Conservation (phyloP, 2,113 vertebrate genomes). For the Ceyx margarethae region DNA sequence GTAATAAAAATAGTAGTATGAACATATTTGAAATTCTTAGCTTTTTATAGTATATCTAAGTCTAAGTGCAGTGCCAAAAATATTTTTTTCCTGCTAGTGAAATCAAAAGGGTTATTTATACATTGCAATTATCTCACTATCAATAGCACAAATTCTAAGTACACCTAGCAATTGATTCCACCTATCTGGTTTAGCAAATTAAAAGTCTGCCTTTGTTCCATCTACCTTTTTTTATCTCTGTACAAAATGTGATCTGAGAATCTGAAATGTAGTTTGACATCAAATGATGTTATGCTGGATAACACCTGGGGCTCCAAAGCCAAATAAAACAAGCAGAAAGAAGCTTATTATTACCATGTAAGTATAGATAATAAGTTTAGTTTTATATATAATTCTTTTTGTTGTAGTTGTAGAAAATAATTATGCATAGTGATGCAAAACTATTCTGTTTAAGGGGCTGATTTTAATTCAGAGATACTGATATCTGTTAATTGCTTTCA, state of each 20-base stretch:
- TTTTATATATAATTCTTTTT: background rate
- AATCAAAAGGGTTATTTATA: background rate
- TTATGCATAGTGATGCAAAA: background rate
- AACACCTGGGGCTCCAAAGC: background rate
- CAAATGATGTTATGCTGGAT: background rate
- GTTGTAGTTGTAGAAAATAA: background rate
- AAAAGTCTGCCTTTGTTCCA: background rate
- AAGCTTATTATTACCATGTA: background rate
- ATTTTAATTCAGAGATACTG: background rate
- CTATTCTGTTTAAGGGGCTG: background rate
- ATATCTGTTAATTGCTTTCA: background rate
- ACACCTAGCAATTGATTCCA: background rate
- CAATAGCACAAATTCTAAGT: background rate
- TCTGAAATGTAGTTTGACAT: background rate
- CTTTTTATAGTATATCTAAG: background rate
- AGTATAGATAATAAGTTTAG: background rate
- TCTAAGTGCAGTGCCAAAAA: background rate
- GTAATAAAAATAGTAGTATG: background rate
- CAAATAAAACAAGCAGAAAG: background rate
- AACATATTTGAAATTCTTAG: background rate
- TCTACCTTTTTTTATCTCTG: background rate
- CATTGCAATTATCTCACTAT: background rate
- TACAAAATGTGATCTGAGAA: background rate
- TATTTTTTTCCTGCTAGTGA: background rate
- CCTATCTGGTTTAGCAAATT: background rate